These are phyloP conservation scores for Oryzaephilus surinamensis DNA, from an alignment of 1,140 invertebrate genomes.

Conservation along the genomic window DNA sequence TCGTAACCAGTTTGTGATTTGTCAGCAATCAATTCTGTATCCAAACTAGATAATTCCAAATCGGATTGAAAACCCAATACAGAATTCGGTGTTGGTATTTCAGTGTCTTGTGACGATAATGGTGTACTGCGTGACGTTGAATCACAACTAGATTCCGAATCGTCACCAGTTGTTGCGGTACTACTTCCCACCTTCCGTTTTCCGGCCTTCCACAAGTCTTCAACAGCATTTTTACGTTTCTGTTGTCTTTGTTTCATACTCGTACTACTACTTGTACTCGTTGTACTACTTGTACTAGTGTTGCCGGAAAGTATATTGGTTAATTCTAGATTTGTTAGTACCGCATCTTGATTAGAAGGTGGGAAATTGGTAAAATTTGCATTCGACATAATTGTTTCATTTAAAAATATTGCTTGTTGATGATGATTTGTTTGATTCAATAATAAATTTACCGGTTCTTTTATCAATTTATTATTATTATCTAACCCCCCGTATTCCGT, in stretches of 20 bases:
- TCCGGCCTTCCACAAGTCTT: constrained; percentile 42
- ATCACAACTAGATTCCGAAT: constrained; percentile 56
- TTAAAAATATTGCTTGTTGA: constrained; percentile 30
- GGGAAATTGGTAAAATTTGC: constrained; percentile 32
- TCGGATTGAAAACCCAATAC: constrained; percentile 49
- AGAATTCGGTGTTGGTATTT: constrained; percentile 44
- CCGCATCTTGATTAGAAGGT: constrained; percentile 24
- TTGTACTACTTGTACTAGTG: background rate
- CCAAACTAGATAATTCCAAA: constrained; percentile 51
- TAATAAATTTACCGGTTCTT: constrained; percentile 38
- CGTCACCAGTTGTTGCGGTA: no score
- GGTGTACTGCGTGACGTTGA: constrained; percentile 48
- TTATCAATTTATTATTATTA: constrained; percentile 43
- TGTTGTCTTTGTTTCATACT: constrained; percentile 26
- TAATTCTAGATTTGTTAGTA: constrained; percentile 28
- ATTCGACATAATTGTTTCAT: constrained; percentile 29
- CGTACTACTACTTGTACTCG: constrained; percentile 7
- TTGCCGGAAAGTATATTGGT: constrained; percentile 28
- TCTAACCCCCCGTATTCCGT: constrained; percentile 40
- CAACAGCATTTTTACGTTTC: constrained; percentile 42
- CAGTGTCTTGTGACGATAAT: constrained; percentile 39
- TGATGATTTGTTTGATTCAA: constrained; percentile 30
- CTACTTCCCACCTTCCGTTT: constrained; percentile 42
- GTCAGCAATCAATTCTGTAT: constrained; percentile 43
- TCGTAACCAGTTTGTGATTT: constrained; percentile 30